These are phyloP conservation scores for Drosophila watanabei DNA, from an alignment of 1,140 invertebrate genomes.

Conservation along the genomic window DNA sequence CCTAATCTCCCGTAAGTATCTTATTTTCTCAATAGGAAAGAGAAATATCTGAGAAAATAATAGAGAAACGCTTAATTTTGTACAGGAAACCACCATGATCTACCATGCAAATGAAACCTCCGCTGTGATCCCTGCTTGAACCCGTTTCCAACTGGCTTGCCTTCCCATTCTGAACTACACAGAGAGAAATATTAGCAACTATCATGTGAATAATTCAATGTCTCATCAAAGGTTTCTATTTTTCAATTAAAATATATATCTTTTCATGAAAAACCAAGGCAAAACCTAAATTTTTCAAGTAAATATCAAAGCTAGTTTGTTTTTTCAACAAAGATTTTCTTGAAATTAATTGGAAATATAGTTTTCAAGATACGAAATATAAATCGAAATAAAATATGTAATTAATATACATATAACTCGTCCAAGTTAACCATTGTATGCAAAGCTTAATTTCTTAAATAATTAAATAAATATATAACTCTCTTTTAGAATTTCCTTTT, in stretches of 20 bases:
- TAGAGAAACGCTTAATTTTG: constrained; percentile 13
- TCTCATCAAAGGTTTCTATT: no score
- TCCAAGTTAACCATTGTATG: no score
- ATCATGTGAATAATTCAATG: neutral
- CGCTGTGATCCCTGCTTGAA: constrained; percentile 8
- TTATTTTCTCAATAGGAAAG: constrained; percentile 2
- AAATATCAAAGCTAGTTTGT: no score
- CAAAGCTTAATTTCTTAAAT: no score
- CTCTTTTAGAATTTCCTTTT: neutral
- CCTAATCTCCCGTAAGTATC: neutral
- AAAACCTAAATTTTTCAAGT: no score
- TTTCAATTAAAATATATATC: neutral
- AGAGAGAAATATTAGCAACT: neutral
- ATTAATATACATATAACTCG: no score
- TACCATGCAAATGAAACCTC: constrained; percentile 6
- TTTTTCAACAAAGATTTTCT: neutral
- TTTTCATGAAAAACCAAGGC: no score
- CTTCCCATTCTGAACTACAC: neutral
- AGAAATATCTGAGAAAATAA: neutral
- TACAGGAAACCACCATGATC: constrained; percentile 16
- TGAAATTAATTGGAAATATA: neutral
- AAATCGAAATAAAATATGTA: neutral
- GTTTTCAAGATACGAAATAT: neutral
- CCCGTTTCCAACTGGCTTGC: constrained; percentile 8
- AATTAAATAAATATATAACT: neutral